Conservation (phyloP, 2,113 vertebrate genomes). For the Copsychus sechellarum region DNA sequence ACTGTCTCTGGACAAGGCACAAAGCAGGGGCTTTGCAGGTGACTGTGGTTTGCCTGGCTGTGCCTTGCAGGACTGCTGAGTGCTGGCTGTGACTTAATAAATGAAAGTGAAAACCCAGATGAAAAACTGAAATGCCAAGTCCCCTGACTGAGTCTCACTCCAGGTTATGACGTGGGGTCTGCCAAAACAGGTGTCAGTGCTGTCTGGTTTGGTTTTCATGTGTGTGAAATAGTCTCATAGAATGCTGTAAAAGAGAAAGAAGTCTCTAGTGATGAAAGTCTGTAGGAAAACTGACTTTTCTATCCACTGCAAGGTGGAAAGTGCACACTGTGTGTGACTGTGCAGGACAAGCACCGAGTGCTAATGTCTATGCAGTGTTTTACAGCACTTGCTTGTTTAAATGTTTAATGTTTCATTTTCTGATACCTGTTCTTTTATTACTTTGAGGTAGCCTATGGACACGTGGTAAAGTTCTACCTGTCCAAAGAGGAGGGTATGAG, state of each 20-base stretch:
- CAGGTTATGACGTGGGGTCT: fast-evolving
- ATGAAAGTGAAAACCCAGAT: not conserved
- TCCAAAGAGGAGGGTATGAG: not conserved
- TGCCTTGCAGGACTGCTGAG: not conserved
- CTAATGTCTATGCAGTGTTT: not conserved
- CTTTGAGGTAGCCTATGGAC: not conserved
- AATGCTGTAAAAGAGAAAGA: not conserved
- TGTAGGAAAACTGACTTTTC: not conserved
- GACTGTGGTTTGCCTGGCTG: not conserved
- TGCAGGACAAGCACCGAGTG: not conserved
- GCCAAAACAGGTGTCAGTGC: not conserved
- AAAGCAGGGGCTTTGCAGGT: not conserved
- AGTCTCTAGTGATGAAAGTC: not conserved
- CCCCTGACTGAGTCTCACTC: not conserved
- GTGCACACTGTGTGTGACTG: not conserved
- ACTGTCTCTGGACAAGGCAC: not conserved
- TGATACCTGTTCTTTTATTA: not conserved
- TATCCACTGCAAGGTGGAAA: not conserved
- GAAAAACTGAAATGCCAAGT: not conserved
- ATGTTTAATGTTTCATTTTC: not conserved
- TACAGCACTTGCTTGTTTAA: not conserved
- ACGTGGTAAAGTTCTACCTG: not conserved
- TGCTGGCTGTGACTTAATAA: not conserved
- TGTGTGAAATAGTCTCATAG: not conserved
- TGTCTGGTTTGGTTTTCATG: not conserved